Conservation (phyloP, 2,797 vertebrate species). For the Lepus oiostolus region DNA sequence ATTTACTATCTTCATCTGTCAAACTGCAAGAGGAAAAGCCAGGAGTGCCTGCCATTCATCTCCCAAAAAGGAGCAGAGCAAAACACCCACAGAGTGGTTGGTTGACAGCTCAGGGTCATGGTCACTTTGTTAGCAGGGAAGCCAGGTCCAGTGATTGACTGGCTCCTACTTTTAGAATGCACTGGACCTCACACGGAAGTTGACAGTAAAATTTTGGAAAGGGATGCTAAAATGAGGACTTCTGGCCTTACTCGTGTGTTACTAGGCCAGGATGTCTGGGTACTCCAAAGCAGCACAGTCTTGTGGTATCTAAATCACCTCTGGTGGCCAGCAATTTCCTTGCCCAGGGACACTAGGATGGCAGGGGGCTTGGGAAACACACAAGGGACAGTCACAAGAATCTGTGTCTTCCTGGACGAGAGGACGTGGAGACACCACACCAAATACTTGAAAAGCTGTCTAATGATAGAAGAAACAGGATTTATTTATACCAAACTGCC, state of each 20-base stretch:
- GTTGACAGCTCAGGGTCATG: not conserved
- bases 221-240: not conserved
- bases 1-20: slow-evolving; percentile 64
- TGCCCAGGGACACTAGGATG: not conserved
- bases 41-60: not conserved
- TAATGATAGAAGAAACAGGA: not conserved
- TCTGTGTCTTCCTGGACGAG: not conserved
- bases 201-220: slow-evolving; percentile 23
- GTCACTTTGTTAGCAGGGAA: not conserved
- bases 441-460: not conserved
- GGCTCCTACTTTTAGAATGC: slow-evolving; percentile 40
- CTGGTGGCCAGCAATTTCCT: not conserved
- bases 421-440: not conserved
- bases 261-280: not conserved
- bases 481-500: not conserved
- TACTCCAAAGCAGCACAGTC: not conserved
- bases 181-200: not conserved
- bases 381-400: not conserved
- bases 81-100: not conserved
- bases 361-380: not conserved
- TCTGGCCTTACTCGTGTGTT: not conserved
- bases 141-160: not conserved
- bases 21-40: not conserved
- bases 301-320: not conserved
- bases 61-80: not conserved